phyloP scores from a whole-genome alignment of 2,113 vertebrate species.

The Muscicapa adusta region DNA sequence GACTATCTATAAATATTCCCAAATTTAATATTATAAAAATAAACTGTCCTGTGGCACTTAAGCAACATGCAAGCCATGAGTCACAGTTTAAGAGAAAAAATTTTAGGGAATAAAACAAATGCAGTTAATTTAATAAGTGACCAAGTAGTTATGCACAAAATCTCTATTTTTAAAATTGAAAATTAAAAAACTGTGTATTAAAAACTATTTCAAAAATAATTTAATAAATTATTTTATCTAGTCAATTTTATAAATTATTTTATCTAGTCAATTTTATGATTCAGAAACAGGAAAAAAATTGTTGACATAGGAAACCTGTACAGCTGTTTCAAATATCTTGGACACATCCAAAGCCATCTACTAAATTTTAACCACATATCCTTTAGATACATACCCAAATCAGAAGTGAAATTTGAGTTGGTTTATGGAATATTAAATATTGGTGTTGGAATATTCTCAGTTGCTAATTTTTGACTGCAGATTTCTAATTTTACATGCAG shows the following conservation, averaged over 20 bases:
- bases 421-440: not conserved
- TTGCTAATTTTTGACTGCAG: not conserved
- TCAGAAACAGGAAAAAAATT: not conserved
- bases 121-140: not conserved
- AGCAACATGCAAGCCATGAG: not conserved
- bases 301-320: not conserved
- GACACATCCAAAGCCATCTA: not conserved
- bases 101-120: not conserved
- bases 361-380: not conserved
- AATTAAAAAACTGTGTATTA: not conserved
- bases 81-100: not conserved
- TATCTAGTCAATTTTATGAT: not conserved
- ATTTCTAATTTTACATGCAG: not conserved
- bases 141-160: not conserved
- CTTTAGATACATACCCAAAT: not conserved
- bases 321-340: not conserved
- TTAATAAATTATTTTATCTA: not conserved
- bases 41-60: not conserved
- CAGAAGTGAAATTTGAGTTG: not conserved
- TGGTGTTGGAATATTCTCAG: not conserved
- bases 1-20: not conserved
- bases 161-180: not conserved
- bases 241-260: not conserved
- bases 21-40: not conserved
- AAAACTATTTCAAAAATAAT: not conserved